Base-by-base conservation (phyloP, 2,113 vertebrate genomes). In the Neoarius graeffei region DNA sequence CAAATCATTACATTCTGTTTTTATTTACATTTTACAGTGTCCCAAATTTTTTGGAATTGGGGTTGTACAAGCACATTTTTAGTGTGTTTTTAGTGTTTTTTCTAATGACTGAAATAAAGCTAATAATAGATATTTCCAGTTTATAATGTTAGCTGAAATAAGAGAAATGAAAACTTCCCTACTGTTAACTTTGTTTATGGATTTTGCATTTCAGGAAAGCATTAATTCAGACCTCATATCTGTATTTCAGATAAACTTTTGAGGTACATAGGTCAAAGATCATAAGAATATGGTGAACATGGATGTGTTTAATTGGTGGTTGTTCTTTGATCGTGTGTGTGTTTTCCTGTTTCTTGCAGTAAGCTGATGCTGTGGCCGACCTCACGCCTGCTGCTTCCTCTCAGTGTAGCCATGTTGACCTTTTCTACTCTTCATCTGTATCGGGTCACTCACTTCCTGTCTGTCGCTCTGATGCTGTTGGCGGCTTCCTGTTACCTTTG, bases 371-470 rank as follows among this genome's bases (percentile, higher is more conserved):
- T 97, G 94, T 95, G 94, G 92, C 94, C 96, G 8, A 91, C 94
- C 56, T 94, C 95, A 67, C 92, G 93, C 79, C 93, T 97, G 86
- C 96, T 96, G 66, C 93, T 97, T 50, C 96, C 96, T 67, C 89
- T 98, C 92, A 96, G 96, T 77, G 83, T 98, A 60, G 94, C 95
- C 86, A 94, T 96, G 95, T 93, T 97, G 92, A 95, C 95, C 83
- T 98, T 99, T 89, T 97, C 96, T 91, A 94, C 94, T 1, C 91
- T 96, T 73, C 98, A 99, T 93, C 95, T 99, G 71, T 99, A 99
- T 93, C 95, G 96, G 94, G 92, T 98, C 89, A 94, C 95, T 10
- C 94, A 97, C 91, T 97, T 98, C 86, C 90, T 97, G 89, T 92
- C 94, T 30, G 92, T 94, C 83, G 94, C 95, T n/a, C 93, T 99